Conservation (phyloP, 2,113 vertebrate species). For the Butastur rufipennis region DNA sequence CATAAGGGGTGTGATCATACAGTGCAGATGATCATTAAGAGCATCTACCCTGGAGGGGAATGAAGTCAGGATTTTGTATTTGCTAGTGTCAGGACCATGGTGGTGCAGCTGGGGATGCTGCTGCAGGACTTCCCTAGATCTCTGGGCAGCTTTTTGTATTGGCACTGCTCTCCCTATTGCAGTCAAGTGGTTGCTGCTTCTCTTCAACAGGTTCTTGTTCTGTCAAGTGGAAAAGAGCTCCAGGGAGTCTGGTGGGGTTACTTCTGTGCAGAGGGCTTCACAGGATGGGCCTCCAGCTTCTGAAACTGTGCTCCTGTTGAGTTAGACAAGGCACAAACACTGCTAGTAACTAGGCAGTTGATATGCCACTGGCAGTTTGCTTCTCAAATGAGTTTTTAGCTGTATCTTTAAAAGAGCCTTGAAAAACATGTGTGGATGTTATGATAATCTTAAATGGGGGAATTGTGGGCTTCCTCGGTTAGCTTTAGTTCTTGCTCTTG, state of each 20-base stretch:
- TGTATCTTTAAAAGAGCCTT: not conserved
- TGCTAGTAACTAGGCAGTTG: not conserved
- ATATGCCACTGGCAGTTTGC: not conserved
- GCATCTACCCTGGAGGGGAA: not conserved
- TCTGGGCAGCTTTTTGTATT: not conserved
- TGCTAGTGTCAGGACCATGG: not conserved
- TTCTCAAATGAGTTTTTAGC: not conserved
- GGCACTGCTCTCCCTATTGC: not conserved
- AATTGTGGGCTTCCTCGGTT: too few relatives aligned
- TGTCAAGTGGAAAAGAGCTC: not conserved
- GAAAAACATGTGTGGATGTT: not conserved
- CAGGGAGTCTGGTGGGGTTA: not conserved
- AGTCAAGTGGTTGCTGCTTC: not conserved
- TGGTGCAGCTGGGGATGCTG: not conserved
- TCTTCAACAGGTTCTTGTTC: not conserved
- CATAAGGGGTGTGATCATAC: not conserved
- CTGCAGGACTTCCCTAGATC: not conserved
- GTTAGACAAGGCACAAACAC: not conserved
- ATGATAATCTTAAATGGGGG: not conserved
- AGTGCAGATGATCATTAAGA: not conserved
- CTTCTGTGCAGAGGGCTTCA: not conserved
- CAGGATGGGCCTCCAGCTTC: not conserved
- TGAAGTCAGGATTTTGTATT: not conserved
- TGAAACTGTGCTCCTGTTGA: not conserved
- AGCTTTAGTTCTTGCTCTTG: not conserved